Evolutionary conservation across 1,140 invertebrate genomes (phyloP).

Genomic region (Neuroterus valhalla): DNA sequence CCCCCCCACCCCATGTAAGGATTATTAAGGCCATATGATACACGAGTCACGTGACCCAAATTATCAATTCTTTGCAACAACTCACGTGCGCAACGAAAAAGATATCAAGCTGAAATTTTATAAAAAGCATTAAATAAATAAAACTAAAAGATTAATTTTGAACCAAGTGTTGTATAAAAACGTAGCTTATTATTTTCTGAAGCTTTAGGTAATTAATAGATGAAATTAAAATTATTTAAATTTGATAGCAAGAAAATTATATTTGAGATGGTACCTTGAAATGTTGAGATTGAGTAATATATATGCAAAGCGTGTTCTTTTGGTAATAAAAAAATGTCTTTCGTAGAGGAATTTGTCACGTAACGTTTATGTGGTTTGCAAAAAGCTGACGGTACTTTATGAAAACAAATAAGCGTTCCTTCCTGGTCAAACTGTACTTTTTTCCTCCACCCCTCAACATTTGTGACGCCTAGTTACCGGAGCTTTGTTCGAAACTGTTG

Average conservation of each 20-base stretch:
- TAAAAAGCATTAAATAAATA: no score
- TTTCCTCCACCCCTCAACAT: not conserved
- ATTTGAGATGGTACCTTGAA: not conserved
- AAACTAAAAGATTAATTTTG: no score
- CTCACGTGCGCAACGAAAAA: no score
- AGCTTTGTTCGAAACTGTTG: not conserved
- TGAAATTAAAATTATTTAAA: not conserved
- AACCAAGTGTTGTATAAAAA: no score
- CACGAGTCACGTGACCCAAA: no score
- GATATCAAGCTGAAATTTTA: no score
- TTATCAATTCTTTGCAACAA: no score
- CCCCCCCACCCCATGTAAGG: no score
- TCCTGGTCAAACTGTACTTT: not conserved
- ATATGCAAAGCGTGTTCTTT: not conserved
- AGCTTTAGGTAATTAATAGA: not conserved
- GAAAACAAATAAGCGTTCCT: slow-evolving; percentile 5
- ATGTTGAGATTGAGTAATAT: not conserved
- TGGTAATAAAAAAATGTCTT: not conserved
- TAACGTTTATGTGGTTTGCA: not conserved
- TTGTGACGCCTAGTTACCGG: not conserved
- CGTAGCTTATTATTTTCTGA: no score
- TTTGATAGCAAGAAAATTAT: not conserved
- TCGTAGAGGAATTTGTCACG: not conserved
- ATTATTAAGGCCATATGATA: no score
- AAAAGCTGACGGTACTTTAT: not conserved